A percentile compares a stretch with the other conserved stretches of the same genome.
Conservation (phyloP, 2,888 invertebrate species). For the Diadegma fenestrale region DNA sequence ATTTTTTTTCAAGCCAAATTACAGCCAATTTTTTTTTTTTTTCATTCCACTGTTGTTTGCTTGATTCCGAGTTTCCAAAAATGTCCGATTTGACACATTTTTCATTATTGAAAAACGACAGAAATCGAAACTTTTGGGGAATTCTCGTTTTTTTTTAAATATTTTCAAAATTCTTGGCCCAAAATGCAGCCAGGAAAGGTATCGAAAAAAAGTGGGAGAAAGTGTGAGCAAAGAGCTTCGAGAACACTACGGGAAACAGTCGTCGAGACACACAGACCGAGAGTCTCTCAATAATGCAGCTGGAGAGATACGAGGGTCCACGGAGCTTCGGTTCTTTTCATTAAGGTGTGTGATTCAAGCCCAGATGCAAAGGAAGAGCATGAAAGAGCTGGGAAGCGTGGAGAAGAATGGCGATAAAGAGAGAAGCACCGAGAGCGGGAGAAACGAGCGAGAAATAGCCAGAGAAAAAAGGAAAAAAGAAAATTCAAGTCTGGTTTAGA, state of each 20-base stretch:
- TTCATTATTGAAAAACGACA: not conserved
- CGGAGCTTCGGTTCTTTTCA: conserved; percentile 37
- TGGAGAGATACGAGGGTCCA: conserved; percentile 36
- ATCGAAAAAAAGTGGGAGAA: conserved; percentile 19
- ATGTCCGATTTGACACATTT: not conserved
- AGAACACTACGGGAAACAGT: conserved; percentile 30
- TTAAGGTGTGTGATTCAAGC: conserved; percentile 23
- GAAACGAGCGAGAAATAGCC: not conserved
- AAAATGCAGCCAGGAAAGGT: not conserved
- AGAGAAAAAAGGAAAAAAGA: not conserved
- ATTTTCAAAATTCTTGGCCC: not conserved
- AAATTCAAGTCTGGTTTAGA: not conserved
- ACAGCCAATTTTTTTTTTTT: too few species aligned
- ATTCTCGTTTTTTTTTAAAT: not conserved
- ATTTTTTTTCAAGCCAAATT: too few species aligned
- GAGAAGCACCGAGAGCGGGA: not conserved
- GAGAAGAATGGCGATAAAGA: conserved; percentile 15
- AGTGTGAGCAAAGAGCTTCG: conserved; percentile 10
- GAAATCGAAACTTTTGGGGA: not conserved
- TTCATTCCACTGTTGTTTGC: too few species aligned
- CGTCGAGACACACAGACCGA: conserved; percentile 37
- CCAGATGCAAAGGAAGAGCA: conserved; percentile 24
- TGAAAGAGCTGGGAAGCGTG: conserved; percentile 35
- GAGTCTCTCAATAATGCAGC: conserved; percentile 67
- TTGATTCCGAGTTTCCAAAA: not conserved